Percentiles rank a stretch among this genome's conserved stretches.
Evolutionary conservation across 1,140 invertebrate species (phyloP).

Genomic region (Heliconius congener): DNA sequence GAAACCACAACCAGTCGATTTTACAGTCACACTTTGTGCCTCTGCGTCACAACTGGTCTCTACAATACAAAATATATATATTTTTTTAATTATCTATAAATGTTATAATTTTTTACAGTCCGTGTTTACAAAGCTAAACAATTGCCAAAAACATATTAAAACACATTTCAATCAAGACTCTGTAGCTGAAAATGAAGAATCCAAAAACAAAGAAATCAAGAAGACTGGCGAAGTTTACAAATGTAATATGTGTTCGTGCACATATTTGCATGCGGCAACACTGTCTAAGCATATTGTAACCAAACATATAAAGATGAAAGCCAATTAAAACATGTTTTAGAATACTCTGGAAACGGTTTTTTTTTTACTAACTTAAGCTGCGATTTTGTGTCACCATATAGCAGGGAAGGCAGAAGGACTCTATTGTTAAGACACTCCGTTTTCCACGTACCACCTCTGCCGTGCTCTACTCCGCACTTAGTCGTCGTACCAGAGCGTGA

Average conservation of each 20-base stretch:
- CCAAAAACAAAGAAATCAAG: conserved; percentile 19
- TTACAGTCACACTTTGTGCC: too few species aligned
- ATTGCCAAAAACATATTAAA: conserved; percentile 60
- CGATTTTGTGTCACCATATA: background rate
- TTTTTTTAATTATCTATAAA: background rate
- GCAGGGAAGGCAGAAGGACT: too few species aligned
- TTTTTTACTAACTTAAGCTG: background rate
- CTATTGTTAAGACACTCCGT: too few species aligned
- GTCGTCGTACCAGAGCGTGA: too few species aligned
- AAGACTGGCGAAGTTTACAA: conserved; percentile 40
- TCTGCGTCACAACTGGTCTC: too few species aligned
- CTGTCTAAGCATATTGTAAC: conserved; percentile 63
- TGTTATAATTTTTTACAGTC: conserved; percentile 34
- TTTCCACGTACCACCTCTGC: too few species aligned
- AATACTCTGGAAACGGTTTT: background rate
- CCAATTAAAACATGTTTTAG: conserved; percentile 14
- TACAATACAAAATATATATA: background rate
- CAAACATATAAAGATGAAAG: conserved; percentile 57
- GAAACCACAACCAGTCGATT: too few species aligned
- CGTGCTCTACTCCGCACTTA: too few species aligned
- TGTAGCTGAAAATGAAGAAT: conserved; percentile 20
- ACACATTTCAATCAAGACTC: conserved; percentile 44
- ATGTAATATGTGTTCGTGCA: conserved; percentile 64
- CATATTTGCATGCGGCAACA: conserved; percentile 52
- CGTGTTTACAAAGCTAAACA: conserved; percentile 49